Evolutionary conservation across 2,797 vertebrate genomes (phyloP), one percentile per base, ranked within the genome.

Genomic region (Phrynocephalus forsythii): DNA sequence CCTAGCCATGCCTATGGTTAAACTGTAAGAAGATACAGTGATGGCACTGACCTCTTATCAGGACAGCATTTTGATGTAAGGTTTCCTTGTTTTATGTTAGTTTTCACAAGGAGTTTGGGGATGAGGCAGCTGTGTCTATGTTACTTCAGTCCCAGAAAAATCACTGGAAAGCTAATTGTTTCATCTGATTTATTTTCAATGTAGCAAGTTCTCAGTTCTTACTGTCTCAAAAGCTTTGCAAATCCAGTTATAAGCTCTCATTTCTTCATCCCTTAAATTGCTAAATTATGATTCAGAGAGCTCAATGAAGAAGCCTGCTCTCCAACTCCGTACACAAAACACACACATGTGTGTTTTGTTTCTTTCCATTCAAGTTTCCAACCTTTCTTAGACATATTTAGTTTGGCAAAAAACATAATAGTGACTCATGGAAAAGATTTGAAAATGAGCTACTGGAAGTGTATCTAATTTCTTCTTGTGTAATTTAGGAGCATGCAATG

Each of bases 401-500:
- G 96, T 96, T 97, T 97, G 97, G 97, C 97, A 96, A 95, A 94
- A 95, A 94, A 90, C 76, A 94, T 94, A 94, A 91, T 93, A 89
- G 95, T 97, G 97, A 97, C 95, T 97, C 96, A 96, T 90, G 94
- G 95, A 96, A 97, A 95, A 97, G 95, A 97, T 96, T 96, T 96
- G 96, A 96, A 96, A 96, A 95, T 95, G 95, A 97, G 96, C 97
- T 97, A 97, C 97, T 97, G 97, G 96, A 97, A 97, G 96, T 95
- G 95, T 96, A 96, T 97, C 96, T 97, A 94, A 97, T 97, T 97
- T 96, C 96, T 96, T 93, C 95, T 94, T 90, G 95, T 93, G 95
- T 96, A 97, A 96, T 96, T 96, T 96, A 94, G 95, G 94, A 96
- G 95, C 85, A 80, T 95, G 94, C 91, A 85, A 96, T 95, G 94